A percentile compares a stretch with the other conserved stretches of the same genome.
Evolutionary conservation across 2,888 invertebrate species (phyloP).

Genomic region (Steinernema scapterisci): DNA sequence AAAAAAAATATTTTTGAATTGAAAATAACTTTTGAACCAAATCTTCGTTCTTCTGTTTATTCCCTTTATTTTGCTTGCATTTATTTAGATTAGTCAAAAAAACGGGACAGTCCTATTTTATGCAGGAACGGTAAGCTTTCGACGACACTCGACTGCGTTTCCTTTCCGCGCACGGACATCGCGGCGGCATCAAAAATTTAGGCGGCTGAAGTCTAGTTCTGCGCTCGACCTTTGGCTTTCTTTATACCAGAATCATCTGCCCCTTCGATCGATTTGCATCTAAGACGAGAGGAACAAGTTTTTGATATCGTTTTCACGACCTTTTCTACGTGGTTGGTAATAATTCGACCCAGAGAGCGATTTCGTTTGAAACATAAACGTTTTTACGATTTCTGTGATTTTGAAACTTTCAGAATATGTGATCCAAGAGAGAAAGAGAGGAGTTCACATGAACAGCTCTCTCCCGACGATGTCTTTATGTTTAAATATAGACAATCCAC

Average conservation of each 20-base stretch:
- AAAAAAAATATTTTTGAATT: too few relatives aligned
- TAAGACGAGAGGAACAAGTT: conserved; percentile 7
- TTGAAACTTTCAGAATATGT: too few relatives aligned
- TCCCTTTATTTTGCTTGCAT: too few relatives aligned
- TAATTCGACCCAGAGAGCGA: not conserved
- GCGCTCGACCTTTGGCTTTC: not conserved
- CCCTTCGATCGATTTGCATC: conserved; percentile 7
- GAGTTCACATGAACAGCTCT: not conserved
- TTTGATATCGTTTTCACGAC: conserved; percentile 2
- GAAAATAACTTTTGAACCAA: too few relatives aligned
- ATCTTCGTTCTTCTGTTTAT: too few relatives aligned
- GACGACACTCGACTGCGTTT: too few relatives aligned
- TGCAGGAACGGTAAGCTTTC: too few relatives aligned
- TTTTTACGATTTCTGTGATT: not conserved
- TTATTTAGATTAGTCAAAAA: too few relatives aligned
- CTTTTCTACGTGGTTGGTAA: conserved; percentile 6
- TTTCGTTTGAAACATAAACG: not conserved
- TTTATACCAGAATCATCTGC: not conserved
- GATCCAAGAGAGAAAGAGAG: not conserved
- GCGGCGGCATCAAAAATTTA: too few relatives aligned
- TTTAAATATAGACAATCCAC: conserved; percentile 2
- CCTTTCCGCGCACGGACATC: too few relatives aligned
- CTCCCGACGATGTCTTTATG: not conserved
- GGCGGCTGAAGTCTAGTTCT: not conserved
- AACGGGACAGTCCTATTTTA: too few relatives aligned